Evolutionary conservation across 2,113 vertebrate genomes (phyloP), one percentile per base, ranked within the genome.

Genomic region (Ascaphus truei): DNA sequence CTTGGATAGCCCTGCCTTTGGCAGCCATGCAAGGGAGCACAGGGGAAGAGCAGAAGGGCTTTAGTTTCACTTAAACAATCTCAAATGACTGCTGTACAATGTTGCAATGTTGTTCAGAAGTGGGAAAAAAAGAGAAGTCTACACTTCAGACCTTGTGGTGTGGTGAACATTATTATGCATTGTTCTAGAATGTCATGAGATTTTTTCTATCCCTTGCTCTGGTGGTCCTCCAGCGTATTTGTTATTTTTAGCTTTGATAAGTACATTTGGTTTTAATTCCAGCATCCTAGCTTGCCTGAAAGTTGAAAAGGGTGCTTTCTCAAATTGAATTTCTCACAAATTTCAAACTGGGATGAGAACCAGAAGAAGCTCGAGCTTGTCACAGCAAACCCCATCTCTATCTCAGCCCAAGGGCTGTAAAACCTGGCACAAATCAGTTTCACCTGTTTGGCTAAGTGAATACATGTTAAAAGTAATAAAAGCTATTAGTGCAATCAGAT

Each of bases 191-290:
- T 78, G 84, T 84, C 81, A 82, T 74, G 79, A 86, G 81, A 69
- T 52, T 65, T 76, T 80, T 79, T 68, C 80, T 79, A 73, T 82
- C 78, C 86, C 84, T 89, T 88, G 80, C 88, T 84, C 85, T 12
- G 92, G 93, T 94, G 94, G 94, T 96, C 93, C 84, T 76, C 84
- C 82, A 81, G 90, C 81, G 83, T 93, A 88, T 95, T 94, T 98
- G 94, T 96, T 98, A 91, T 97, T 92, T 93, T 96, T 94, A 90
- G 89, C 81, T 85, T 86, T 80, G 93, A 93, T 93, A 93, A 91
- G 91, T 83, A 91, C 96, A 98, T 98, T 95, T 98, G 96, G 94
- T 98, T 98, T 93, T 91, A 88, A 94, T 97, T 96, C 92, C 91
- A 93, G 92, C 92, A 85, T 88, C 91, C 79, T 53, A 92, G 88